Conservation (phyloP, 2,113 vertebrate species). For the Cepphus grylle region DNA sequence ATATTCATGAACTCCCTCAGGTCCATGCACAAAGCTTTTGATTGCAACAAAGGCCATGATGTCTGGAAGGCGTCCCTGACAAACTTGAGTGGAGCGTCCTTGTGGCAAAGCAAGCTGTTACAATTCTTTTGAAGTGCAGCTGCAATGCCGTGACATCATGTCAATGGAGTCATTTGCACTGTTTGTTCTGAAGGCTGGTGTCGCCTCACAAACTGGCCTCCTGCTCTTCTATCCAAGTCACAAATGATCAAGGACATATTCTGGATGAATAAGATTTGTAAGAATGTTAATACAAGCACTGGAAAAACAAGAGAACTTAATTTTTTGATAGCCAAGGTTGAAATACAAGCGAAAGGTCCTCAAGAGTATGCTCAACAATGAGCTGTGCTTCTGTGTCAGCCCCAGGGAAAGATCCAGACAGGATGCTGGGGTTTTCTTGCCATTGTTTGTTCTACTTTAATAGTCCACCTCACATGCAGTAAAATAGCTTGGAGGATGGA, state of each 20-base stretch:
- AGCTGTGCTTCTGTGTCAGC: neutral
- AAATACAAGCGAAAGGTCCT: slow-evolving; percentile 1
- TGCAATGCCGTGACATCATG: slow-evolving; percentile 18
- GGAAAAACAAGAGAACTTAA: neutral
- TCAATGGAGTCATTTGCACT: slow-evolving; percentile 42
- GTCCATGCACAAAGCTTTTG: slow-evolving; percentile 24
- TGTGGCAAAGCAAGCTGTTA: slow-evolving; percentile 2
- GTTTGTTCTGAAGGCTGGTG: slow-evolving; percentile 42
- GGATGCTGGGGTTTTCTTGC: neutral
- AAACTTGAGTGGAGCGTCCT: slow-evolving; percentile 30
- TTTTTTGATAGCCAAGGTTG: slow-evolving; percentile 8
- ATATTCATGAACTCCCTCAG: slow-evolving; percentile 14
- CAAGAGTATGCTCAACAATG: neutral
- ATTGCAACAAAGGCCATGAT: neutral
- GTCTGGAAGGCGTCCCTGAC: slow-evolving; percentile 44
- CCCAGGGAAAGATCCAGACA: neutral
- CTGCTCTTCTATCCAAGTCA: neutral
- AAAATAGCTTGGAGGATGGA: neutral
- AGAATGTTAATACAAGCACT: neutral
- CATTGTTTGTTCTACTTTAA: neutral
- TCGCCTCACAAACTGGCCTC: slow-evolving; percentile 10
- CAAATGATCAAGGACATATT: slow-evolving; percentile 23
- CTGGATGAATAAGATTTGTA: neutral
- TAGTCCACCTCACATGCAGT: neutral
- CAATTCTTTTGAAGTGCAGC: slow-evolving; percentile 54